Conservation (phyloP, 35 echinoderm and acorn worm species). For the Hemicentrotus pulcherrimus region DNA sequence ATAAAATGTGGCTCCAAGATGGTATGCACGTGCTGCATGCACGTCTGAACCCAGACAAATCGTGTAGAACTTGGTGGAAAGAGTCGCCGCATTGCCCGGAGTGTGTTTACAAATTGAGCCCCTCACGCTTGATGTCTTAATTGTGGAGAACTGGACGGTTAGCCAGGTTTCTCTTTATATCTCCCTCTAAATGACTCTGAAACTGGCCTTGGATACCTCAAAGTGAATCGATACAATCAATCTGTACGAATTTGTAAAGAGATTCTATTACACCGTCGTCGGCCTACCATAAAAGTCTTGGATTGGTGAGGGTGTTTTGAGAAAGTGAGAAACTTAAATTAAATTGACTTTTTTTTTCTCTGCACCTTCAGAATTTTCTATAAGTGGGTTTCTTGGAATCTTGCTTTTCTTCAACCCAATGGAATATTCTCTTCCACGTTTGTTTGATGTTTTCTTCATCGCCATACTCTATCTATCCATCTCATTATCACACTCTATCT, state of each 20-base stretch:
- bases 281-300: background rate
- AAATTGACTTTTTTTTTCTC: background rate
- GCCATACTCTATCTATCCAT: background rate
- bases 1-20: background rate
- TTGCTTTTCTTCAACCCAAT: background rate
- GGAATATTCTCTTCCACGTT: background rate
- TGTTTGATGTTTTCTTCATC: background rate
- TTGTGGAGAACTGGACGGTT: background rate
- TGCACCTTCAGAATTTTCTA: background rate
- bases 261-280: background rate
- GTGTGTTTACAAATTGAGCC: background rate
- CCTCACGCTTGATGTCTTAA: background rate
- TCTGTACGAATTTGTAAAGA: background rate
- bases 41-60: background rate
- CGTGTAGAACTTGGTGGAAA: background rate
- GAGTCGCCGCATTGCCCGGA: background rate
- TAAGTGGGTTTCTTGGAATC: background rate
- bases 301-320: background rate
- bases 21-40: background rate
- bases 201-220: slow-evolving; percentile 1
- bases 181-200: background rate
- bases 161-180: background rate
- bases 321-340: background rate
- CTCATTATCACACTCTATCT: background rate
- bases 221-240: background rate